Percentiles rank a stretch among this genome's conserved stretches.
phyloP scores from a whole-genome alignment of 2,888 invertebrate species.

The Rapana venosa region DNA sequence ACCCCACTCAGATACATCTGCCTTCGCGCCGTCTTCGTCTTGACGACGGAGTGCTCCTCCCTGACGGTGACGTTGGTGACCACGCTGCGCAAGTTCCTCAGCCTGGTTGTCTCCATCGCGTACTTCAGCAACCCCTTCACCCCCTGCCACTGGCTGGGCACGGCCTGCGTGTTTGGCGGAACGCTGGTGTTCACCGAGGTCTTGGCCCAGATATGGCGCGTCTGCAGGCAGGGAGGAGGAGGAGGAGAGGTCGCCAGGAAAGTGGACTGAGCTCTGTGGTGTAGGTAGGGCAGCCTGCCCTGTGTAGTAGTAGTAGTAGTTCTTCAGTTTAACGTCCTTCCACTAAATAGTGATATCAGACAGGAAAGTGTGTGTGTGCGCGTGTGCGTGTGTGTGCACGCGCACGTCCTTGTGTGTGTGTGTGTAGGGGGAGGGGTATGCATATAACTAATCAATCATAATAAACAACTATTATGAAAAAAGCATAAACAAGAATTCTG shows the following conservation, averaged over 20 bases:
- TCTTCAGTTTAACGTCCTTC: too few relatives aligned
- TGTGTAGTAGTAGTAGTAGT: too few relatives aligned
- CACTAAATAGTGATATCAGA: too few relatives aligned
- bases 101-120: slow-evolving; percentile 94
- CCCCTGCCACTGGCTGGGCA: slow-evolving; percentile 92
- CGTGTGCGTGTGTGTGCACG: too few relatives aligned
- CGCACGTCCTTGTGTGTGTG: too few relatives aligned
- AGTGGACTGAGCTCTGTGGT: background rate
- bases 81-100: slow-evolving; percentile 95
- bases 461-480: too few relatives aligned
- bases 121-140: slow-evolving; percentile 98
- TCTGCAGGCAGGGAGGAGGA: background rate
- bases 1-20: slow-evolving; percentile 85
- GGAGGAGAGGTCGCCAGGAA: background rate
- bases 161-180: slow-evolving; percentile 92
- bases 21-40: slow-evolving; percentile 94
- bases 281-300: background rate
- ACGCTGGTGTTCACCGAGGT: slow-evolving; percentile 90
- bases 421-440: too few relatives aligned
- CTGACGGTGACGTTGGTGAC: slow-evolving; percentile 96
- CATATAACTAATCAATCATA: too few relatives aligned
- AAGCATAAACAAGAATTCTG: too few relatives aligned
- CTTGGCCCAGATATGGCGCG: slow-evolving; percentile 48
- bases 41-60: slow-evolving; percentile 96
- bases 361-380: too few relatives aligned